Base-by-base conservation (phyloP, 2,113 vertebrate species). In the Porphyrio hochstetteri region DNA sequence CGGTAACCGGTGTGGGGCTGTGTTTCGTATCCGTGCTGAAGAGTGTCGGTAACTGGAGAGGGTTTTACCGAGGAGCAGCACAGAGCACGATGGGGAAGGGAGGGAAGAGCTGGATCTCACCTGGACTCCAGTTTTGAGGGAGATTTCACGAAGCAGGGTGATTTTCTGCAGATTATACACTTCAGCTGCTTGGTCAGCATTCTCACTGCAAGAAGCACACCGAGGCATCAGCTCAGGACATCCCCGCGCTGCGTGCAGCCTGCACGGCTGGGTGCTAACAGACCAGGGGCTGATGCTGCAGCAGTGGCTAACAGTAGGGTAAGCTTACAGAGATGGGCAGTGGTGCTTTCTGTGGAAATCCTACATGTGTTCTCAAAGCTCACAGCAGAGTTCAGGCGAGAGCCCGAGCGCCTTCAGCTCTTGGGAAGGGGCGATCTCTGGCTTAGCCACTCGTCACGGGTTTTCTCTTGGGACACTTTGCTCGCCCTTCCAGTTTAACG, bases 61-160 rank as follows among this genome's bases (percentile, higher is more conserved):
- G 52, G 14, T 53, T 53, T 53, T 53, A 27, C 24, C 16, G 52
- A 53, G 14, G 27, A 53, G 50, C 57, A 9, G 27, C 10, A n/a
- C 0, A 40, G 40, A 69, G 50, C 61, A 7, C 0, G 21, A n/a
- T 3, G 17, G 80, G 42, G 46, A 76, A 56, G 52, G 35, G 56
- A 75, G 25, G 44, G 42, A 7, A 53, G n/a, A 33, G 2, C 1
- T 4, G 12, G 10, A 2, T 69, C 92, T 94, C 96, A 99, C 99
- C 97, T 99, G 99, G 92, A 99, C 99, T 94, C 99, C 99, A 29
- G 99, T 98, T 98, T 99, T 99, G 88, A 99, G 82, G 42, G 99
- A 99, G 95, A 99, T 99, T 96, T 99, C 99, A 83, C 99, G 98
- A 46, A 99, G 98, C 63, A 99, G 98, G 8, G 98, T 99, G 94